Conservation (phyloP, 2,797 vertebrate species). For the Gambelia wislizenii region DNA sequence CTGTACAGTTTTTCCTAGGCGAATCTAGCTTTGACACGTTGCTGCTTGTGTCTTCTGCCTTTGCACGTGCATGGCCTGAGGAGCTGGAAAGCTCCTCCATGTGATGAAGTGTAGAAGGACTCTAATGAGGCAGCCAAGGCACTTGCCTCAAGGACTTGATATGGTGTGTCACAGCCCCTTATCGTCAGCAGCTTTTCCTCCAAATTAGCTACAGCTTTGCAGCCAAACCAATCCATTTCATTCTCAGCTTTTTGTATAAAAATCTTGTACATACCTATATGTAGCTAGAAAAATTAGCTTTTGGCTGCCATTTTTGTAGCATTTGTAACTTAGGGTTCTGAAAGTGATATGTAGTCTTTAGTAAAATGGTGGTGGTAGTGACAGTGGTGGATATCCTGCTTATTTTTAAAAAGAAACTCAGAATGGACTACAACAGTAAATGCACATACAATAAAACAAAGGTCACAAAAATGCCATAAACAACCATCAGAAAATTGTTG, state of each 20-base stretch:
- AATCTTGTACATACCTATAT: not conserved
- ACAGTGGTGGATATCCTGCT: too few species aligned
- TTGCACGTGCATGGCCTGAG: not conserved
- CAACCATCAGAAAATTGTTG: not conserved
- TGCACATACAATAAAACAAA: not conserved
- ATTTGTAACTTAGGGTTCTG: not conserved
- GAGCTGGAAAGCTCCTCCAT: not conserved
- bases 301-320: conserved; percentile 32
- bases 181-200: conserved; percentile 37
- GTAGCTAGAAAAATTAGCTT: not conserved
- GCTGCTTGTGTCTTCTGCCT: not conserved
- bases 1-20: conserved; percentile 2
- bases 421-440: not conserved
- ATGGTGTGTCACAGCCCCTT: not conserved
- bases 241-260: not conserved
- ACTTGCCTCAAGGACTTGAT: conserved; percentile 26
- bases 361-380: conserved; percentile 9
- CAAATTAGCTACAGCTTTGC: conserved; percentile 29
- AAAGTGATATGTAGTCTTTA: not conserved
- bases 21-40: conserved; percentile 32
- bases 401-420: not conserved
- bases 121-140: conserved; percentile 35
- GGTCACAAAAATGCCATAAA: not conserved
- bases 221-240: conserved; percentile 40
- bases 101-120: not conserved